Percentiles rank a stretch among this genome's conserved stretches.
Conservation (phyloP, 2,113 vertebrate genomes). For the Gymnorhina tibicen region DNA sequence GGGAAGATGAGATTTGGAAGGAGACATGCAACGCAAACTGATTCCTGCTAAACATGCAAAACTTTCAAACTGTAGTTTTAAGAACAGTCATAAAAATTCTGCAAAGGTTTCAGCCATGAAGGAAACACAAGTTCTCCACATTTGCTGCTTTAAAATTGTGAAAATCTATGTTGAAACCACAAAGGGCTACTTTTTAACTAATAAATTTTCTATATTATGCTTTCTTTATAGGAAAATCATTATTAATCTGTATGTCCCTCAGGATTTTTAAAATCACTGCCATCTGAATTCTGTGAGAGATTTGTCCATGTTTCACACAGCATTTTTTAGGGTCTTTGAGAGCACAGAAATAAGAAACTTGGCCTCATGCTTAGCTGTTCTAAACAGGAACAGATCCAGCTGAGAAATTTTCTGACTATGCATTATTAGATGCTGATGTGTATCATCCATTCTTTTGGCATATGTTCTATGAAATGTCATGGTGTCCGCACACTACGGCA, state of each 20-base stretch:
- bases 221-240: not conserved
- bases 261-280: not conserved
- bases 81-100: slow-evolving; percentile 31
- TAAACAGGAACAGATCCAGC: not conserved
- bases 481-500: not conserved
- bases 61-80: slow-evolving; percentile 70
- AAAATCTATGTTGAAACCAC: not conserved
- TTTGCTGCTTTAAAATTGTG: not conserved
- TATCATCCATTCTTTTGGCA: not conserved
- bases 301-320: not conserved
- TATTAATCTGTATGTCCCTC: not conserved
- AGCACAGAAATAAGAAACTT: not conserved
- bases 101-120: not conserved
- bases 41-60: slow-evolving; percentile 66
- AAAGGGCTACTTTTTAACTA: not conserved
- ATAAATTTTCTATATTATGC: not conserved
- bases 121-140: not conserved
- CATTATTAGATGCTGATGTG: not conserved
- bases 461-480: not conserved
- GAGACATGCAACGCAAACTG: slow-evolving; percentile 61
- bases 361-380: not conserved
- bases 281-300: not conserved
- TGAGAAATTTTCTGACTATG: not conserved
- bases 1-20: slow-evolving; percentile 73
- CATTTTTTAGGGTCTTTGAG: not conserved